A percentile compares a stretch with the other conserved stretches of the same genome.
phyloP scores from a whole-genome alignment of 2,797 vertebrate genomes.

The Alfaro cultratus region DNA sequence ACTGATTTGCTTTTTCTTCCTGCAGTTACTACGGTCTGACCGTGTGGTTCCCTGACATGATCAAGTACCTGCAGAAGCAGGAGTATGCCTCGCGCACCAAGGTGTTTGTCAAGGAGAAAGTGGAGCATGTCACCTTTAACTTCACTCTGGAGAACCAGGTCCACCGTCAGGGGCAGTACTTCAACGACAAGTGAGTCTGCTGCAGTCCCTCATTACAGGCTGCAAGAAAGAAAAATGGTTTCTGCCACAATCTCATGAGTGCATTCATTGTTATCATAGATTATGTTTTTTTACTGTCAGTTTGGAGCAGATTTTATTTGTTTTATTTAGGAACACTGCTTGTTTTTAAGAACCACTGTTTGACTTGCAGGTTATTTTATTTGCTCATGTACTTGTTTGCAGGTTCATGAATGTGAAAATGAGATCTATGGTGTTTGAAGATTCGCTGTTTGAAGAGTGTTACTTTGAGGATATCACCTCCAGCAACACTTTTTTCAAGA shows the following conservation, averaged over 20 bases:
- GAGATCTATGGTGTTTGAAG: slow-evolving; percentile 95
- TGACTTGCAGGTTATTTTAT: background rate
- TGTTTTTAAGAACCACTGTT: background rate
- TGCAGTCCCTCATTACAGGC: background rate
- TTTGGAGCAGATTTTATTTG: background rate
- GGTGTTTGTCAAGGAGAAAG: slow-evolving; percentile 90
- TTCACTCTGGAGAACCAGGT: slow-evolving; percentile 98
- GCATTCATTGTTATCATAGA: background rate
- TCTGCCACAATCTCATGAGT: background rate
- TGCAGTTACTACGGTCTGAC: slow-evolving; percentile 95
- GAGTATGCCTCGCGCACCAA: slow-evolving; percentile 93
- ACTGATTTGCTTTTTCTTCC: background rate
- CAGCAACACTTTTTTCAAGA: slow-evolving; percentile 97
- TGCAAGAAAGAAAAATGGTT: background rate
- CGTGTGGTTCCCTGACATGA: slow-evolving; percentile 99
- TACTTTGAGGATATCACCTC: slow-evolving; percentile 97
- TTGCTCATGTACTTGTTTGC: slow-evolving; percentile 9
- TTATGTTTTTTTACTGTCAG: background rate
- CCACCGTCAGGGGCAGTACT: slow-evolving; percentile 93
- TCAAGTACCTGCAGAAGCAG: slow-evolving; percentile 93
- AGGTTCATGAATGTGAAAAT: slow-evolving; percentile 95
- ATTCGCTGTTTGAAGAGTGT: slow-evolving; percentile 95
- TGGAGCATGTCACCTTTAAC: slow-evolving; percentile 96
- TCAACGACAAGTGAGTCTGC: slow-evolving; percentile 92
- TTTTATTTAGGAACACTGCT: slow-evolving; percentile 7